These are phyloP conservation scores for Temnothorax unifasciatus DNA, from an alignment of 2,888 invertebrate genomes.

Conservation along the genomic window DNA sequence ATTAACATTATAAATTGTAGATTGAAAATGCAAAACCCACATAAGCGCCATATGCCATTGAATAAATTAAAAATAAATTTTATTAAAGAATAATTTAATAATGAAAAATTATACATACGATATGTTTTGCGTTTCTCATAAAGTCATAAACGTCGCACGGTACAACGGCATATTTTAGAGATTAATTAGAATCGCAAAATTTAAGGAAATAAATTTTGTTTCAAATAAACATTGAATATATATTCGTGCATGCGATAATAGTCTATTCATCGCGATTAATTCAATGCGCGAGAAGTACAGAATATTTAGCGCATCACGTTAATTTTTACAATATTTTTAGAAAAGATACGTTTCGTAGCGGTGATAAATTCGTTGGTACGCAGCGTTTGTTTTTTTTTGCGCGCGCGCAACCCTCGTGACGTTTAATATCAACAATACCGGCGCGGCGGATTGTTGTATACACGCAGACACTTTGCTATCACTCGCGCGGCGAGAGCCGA, in stretches of 20 bases:
- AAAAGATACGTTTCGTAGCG: too few relatives aligned
- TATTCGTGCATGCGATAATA: neutral
- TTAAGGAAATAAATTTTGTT: constrained; percentile 6
- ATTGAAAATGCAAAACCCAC: neutral
- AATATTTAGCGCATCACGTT: neutral
- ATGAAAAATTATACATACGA: neutral
- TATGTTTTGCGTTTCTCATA: neutral
- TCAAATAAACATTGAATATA: neutral
- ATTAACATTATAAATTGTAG: constrained; percentile 21
- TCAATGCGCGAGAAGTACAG: neutral
- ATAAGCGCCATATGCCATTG: neutral
- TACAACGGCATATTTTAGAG: neutral
- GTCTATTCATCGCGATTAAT: neutral
- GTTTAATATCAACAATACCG: neutral
- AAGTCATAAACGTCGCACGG: too few relatives aligned
- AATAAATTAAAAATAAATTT: constrained; percentile 6
- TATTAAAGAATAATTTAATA: neutral
- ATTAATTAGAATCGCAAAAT: constrained; percentile 15
- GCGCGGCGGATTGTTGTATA: neutral
- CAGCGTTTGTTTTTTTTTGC: neutral
- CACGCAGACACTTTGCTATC: neutral
- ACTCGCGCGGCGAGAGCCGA: neutral
- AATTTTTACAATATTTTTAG: constrained; percentile 8
- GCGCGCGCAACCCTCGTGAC: neutral
- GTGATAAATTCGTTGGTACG: neutral